Evolutionary conservation across 2,797 vertebrate species (phyloP).

Genomic region (Iguana delicatissima): DNA sequence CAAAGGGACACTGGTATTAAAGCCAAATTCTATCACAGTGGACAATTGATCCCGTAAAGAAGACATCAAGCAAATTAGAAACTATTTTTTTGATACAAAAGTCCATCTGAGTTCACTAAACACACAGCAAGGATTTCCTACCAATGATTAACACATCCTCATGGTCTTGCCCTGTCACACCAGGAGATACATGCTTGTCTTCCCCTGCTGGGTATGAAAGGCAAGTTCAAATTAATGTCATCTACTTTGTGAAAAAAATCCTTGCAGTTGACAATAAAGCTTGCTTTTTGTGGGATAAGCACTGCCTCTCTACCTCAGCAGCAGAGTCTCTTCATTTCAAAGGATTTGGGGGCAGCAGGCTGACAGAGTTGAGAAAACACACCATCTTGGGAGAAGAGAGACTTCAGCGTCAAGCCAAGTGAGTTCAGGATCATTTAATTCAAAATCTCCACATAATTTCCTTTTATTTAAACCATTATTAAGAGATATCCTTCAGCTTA

Average conservation of each 20-base stretch:
- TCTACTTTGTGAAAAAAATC: background rate
- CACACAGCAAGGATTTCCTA: conserved; percentile 11
- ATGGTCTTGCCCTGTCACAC: background rate
- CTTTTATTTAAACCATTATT: conserved; percentile 90
- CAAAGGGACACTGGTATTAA: background rate
- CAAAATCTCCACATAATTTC: conserved; percentile 83
- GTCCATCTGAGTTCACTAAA: background rate
- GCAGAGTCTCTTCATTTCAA: conserved; percentile 49
- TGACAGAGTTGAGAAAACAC: conserved; percentile 50
- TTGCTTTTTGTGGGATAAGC: conserved; percentile 9
- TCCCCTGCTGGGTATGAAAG: conserved; percentile 14
- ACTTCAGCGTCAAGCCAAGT: conserved; percentile 60
- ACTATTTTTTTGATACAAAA: background rate
- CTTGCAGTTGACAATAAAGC: conserved; percentile 19
- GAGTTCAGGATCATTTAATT: conserved; percentile 78
- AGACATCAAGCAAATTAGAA: background rate
- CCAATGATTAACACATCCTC: background rate
- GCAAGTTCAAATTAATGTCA: background rate
- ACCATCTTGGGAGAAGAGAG: conserved; percentile 43
- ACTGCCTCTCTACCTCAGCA: conserved; percentile 20
- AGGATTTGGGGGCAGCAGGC: conserved; percentile 34
- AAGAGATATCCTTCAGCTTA: conserved; percentile 83
- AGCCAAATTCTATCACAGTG: background rate
- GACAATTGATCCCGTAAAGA: background rate
- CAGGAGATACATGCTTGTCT: background rate